Base-by-base conservation (phyloP, 2,888 invertebrate genomes). In the Plebejus argus region DNA sequence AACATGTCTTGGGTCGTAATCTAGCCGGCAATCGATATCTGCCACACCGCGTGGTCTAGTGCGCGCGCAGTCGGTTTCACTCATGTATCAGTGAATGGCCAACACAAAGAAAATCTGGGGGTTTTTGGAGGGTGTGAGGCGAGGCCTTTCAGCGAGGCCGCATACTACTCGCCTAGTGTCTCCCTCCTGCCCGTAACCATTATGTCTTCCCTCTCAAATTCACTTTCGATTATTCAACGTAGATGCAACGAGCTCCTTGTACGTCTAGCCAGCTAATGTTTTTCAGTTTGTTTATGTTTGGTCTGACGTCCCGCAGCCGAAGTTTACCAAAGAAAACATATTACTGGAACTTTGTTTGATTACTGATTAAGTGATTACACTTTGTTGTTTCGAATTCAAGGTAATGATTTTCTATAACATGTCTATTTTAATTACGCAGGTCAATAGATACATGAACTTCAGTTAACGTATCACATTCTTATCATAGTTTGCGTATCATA, bases 81-180 rank as follows among this genome's bases (percentile, higher is more conserved):
- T 88, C 81, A 83, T 82, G 82, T 89, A 82, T 84, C 90, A 82
- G 90, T 94, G 93, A 94, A 94, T 94, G 94, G 92, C 88, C 88
- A 82, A 83, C 84, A 84, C 86, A 84, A 85, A 86, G 87, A 88
- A 88, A 87, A 87, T 85, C 85, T 86, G 86, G 86, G 87, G 81
- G 87, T 83, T 83, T 86, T 81, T 77, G 81, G 81, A 81, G 84
- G 86, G 88, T 80, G 89, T 88, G 88, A 86, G 87, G 84, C 79
- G 82, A 93, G 92, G 92, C 91, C 91, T 89, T 66, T 85, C 84
- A 81, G 83, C 90, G 90, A 91, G 91, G 90, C 90, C 90, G 89
- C 83, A 84, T 86, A 91, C 91, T 90, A 91, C 86, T 84, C 85
- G 86, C 85, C 81, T 80, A 81, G 82, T 83, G 82, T 93, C 92